A percentile compares a stretch with the other conserved stretches of the same genome.
phyloP scores from a whole-genome alignment of 2,113 vertebrate species.

The Hippolais icterina region DNA sequence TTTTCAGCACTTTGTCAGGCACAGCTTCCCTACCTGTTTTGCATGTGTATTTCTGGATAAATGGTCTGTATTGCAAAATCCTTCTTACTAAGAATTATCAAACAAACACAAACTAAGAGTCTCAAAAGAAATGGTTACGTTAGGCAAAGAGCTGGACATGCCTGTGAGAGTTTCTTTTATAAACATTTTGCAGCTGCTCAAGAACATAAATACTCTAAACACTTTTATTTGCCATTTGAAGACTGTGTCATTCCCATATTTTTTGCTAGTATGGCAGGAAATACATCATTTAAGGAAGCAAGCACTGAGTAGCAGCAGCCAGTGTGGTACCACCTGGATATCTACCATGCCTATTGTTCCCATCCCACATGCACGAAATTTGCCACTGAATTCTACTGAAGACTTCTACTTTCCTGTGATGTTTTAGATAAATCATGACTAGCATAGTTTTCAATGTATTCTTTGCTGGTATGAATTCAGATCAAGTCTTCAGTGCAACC shows the following conservation, averaged over 20 bases:
- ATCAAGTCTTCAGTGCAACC: neutral
- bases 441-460: neutral
- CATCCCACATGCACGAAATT: neutral
- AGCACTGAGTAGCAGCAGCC: neutral
- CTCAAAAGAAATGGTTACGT: neutral
- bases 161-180: neutral
- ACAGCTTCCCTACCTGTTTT: neutral
- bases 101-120: neutral
- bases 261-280: neutral
- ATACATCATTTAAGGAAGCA: neutral
- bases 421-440: neutral
- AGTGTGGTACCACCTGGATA: neutral
- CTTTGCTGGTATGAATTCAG: neutral
- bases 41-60: neutral
- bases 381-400: neutral
- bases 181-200: neutral
- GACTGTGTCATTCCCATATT: neutral
- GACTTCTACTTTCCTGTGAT: neutral
- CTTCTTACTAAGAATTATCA: neutral
- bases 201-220: neutral
- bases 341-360: neutral
- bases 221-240: neutral
- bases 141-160: neutral
- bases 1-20: neutral
- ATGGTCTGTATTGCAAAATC: neutral